Evolutionary conservation across 2,888 invertebrate genomes (phyloP).

Genomic region (Drosophila cognata): DNA sequence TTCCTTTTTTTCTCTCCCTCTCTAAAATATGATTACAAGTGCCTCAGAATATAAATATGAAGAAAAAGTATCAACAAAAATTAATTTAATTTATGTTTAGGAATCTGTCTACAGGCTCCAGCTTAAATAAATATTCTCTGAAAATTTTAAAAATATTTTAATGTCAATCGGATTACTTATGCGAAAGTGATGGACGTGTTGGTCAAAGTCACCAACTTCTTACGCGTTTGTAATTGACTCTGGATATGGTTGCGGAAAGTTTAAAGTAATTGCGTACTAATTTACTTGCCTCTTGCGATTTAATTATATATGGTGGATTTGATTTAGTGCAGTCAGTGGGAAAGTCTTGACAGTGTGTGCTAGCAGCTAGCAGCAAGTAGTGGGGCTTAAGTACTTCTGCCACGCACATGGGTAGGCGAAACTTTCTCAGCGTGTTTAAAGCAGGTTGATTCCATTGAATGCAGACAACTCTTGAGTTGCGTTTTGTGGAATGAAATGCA

Average conservation of each 20-base stretch:
- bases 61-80: neutral
- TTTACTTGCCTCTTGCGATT: constrained; percentile 32
- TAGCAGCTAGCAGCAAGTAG: neutral
- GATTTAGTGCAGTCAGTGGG: constrained; percentile 37
- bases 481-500: constrained; percentile 51
- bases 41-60: constrained; percentile 1
- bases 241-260: constrained; percentile 1
- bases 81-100: neutral
- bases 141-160: neutral
- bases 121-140: neutral
- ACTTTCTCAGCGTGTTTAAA: constrained; percentile 72
- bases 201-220: neutral
- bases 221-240: neutral
- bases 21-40: constrained; percentile 2
- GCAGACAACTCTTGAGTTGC: constrained; percentile 31
- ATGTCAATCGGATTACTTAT: neutral
- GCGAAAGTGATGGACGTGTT: neutral
- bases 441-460: constrained; percentile 71
- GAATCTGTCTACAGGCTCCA: neutral
- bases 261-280: constrained; percentile 39
- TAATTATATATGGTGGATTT: constrained; percentile 42
- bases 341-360: constrained; percentile 22
- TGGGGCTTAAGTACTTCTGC: constrained; percentile 24
- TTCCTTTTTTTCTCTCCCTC: neutral
- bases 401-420: constrained; percentile 25